These are phyloP conservation scores for Thalassarche chlororhynchos DNA, from an alignment of 2,113 vertebrate species.

Conservation along the genomic window DNA sequence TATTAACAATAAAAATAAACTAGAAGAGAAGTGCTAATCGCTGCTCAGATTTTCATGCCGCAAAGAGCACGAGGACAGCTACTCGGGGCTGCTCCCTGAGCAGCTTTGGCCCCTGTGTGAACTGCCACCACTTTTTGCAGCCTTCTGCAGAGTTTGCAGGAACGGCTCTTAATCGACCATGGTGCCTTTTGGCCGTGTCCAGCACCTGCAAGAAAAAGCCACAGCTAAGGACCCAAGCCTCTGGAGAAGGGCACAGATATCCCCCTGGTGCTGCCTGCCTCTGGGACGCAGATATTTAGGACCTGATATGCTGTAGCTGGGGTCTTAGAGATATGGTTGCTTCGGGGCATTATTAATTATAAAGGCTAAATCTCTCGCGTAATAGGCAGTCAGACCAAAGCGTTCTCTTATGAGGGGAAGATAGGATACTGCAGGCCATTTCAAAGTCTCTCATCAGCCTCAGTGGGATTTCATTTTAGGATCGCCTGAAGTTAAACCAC, in stretches of 20 bases:
- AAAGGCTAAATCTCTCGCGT: not conserved
- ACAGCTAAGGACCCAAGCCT: not conserved
- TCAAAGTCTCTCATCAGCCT: not conserved
- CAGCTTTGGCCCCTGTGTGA: not conserved
- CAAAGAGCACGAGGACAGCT: not conserved
- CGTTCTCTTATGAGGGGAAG: not conserved
- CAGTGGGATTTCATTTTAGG: not conserved
- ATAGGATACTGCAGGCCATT: not conserved
- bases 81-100: not conserved
- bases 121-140: not conserved
- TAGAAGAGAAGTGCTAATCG: not conserved
- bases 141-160: not conserved
- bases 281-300: not conserved
- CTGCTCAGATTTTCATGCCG: not conserved
- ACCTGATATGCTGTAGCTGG: not conserved
- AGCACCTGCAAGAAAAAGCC: not conserved
- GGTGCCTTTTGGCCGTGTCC: rapidly evolving
- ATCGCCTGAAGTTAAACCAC: not conserved
- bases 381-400: not conserved
- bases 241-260: not conserved
- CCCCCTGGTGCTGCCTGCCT: not conserved
- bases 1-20: not conserved
- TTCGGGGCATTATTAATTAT: not conserved
- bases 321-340: not conserved
- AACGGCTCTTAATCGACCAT: not conserved